A percentile compares a stretch with the other conserved stretches of the same genome.
phyloP scores from a whole-genome alignment of 2,113 vertebrate species.

The Lagopus muta region DNA sequence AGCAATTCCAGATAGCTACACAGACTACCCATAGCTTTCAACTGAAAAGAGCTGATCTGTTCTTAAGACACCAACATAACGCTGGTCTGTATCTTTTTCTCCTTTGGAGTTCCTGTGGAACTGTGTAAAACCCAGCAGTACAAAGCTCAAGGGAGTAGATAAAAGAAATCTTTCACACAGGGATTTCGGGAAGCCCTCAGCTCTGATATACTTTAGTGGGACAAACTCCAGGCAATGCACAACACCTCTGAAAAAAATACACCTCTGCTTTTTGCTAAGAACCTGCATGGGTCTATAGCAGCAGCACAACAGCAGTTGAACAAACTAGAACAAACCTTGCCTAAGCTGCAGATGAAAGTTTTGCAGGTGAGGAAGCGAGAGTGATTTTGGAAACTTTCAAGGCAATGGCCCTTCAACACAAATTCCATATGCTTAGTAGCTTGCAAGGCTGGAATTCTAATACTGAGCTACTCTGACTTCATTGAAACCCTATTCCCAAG shows the following conservation, averaged over 20 bases:
- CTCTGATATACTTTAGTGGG: background rate
- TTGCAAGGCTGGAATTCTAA: constrained; percentile 17
- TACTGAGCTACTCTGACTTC: background rate
- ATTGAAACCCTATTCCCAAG: constrained; percentile 18
- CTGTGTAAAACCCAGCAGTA: background rate
- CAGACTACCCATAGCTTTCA: background rate
- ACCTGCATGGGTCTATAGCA: background rate
- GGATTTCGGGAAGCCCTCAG: background rate
- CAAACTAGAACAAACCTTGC: fast-evolving
- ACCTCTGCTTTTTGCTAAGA: background rate
- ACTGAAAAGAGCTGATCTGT: background rate
- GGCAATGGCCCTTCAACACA: background rate
- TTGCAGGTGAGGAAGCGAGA: background rate
- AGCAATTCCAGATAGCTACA: background rate
- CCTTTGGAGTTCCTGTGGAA: background rate
- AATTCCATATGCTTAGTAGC: background rate
- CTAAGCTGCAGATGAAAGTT: background rate
- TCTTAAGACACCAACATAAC: background rate
- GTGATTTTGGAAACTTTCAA: background rate
- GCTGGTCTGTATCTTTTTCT: background rate
- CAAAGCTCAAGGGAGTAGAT: background rate
- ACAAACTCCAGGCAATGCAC: background rate
- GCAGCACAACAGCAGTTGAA: background rate
- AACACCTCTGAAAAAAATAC: background rate
- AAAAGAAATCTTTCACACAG: background rate